Evolutionary conservation across 2,113 vertebrate species (phyloP), one percentile per base, ranked within the genome.

Genomic region (Ciconia stormi): DNA sequence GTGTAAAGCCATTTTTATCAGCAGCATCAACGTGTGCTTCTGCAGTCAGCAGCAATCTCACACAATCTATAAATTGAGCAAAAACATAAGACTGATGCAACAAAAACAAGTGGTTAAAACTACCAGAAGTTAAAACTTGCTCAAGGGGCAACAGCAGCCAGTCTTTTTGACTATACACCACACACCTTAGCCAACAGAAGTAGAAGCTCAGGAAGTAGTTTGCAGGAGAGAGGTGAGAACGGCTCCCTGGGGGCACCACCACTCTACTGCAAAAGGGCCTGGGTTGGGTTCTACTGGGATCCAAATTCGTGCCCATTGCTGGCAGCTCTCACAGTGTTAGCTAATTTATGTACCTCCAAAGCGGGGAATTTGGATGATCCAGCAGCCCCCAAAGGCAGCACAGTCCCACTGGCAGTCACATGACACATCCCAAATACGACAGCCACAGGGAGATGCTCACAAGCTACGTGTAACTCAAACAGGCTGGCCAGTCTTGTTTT

Each of bases 21-120:
- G 98, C 98, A 98, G 98, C 98, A 87, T 99, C 98, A 97, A 99
- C 98, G 98, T 98, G 98, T 91, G 97, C 98, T 98, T 99, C 98
- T 89, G 98, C 98, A 96, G 98, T 99, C 98, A 99, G 99, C 99
- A 99, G 99, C 98, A 99, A 98, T 98, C 98, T 99, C 97, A 99
- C 98, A 98, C 99, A 99, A 91, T 99, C 99, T 99, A 96, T 11
- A 83, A 96, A 95, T 95, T 34, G 80, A 96, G 59, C 42, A 97
- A 23, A 92, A 89, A 71, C 66, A 79, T 0, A 62, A 62, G 36
- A 79, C 16, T 63, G 40, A 93, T 49, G 29, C 42, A 93, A 88
- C 15, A 83, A 55, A 52, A 87, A 2, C 16, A 72, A 44, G 29
- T 1, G 1, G 17, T 72, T 78, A 81, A 90, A 90, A 71, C 29